Base-by-base conservation (phyloP, 2,888 invertebrate genomes). In the Heliconius hortense region DNA sequence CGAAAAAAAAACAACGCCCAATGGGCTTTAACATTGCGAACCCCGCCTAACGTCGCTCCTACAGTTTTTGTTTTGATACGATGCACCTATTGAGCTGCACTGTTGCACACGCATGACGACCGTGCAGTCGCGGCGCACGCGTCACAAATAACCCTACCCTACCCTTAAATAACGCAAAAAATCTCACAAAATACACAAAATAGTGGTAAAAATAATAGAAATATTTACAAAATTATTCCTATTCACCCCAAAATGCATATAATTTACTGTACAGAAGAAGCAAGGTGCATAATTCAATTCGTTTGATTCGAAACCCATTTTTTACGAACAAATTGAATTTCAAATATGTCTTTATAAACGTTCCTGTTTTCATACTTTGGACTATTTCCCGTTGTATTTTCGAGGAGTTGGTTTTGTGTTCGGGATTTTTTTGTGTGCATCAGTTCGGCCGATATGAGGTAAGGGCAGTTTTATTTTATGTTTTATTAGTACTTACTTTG, bases 271-370 rank as follows among this genome's bases (percentile, higher is more conserved):
- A 88, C 90, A 89, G 90, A 28, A 28, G 28, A 91, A 82, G 84
- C 81, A 79, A 76, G 78, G 79, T 82, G 81, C 81, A 84, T 84
- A 82, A 82, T 82, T 82, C 81, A 80, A 83, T 87, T 87, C 64
- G 64, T n/a, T 88, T 83, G 84, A 86, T 92, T 89, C 85, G 85
- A 82, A 85, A 82, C 81, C 87, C 83, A 93, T 93, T 92, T 93
- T 92, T 93, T 91, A 92, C 85, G 83, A 87, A 83, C 90, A 81
- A 84, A 92, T 93, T 94, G 93, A 94, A 92, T 90, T 92, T 88
- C 92, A 94, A 93, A 94, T 93, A 89, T 85, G 87, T 85, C 89
- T 88, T 90, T 93, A 93, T 91, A 94, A 90, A 84, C 87, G 87
- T 85, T 82, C 86, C 85, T 87, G 86, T 87, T 88, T 87, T 87